Evolutionary conservation across 2,888 invertebrate genomes (phyloP), one percentile per base, ranked within the genome.

Genomic region (Aplocera efformata): DNA sequence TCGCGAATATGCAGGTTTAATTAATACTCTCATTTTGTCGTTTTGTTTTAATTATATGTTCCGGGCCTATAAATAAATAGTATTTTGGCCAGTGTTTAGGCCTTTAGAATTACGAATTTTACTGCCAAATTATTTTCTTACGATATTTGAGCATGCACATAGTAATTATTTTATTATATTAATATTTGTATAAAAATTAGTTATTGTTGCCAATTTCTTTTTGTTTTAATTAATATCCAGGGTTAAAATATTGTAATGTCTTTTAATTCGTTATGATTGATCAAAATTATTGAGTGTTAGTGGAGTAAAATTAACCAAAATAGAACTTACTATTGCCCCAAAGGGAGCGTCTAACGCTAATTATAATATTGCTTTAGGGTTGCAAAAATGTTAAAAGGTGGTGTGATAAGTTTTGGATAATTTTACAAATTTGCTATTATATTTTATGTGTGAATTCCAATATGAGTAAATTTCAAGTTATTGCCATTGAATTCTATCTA

Each of bases 61-160:
- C 77, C 56, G 71, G 85, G 86, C 86, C 86, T 86, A 86, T 82
- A 79, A 82, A 77, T 79, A 71, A 82, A 75, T 85, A 88, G 82
- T 85, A 82, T 85, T 85, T 84, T 80, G 86, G 86, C 84, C 85
- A 78, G 77, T 80, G 74, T 80, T 56, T 79, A 76, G 85, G 86
- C 85, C 85, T 84, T 82, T 86, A 86, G 82, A 78, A 65, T 80
- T 86, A 88, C 83, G 86, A 86, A 86, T 86, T 84, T 88, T 88
- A 88, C 88, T 88, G 88, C 88, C 88, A 88, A 88, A 85, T 88
- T 88, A 84, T 86, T 86, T 88, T 86, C 84, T 80, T 86, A 86
- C 83, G 72, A 81, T 84, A 83, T 84, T 85, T 85, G 86, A 84
- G 86, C 83, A 82, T 86, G 83, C 84, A 85, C 84, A 83, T 83